Evolutionary conservation across 2,113 vertebrate species (phyloP).

Genomic region (Cichladusa arquata): DNA sequence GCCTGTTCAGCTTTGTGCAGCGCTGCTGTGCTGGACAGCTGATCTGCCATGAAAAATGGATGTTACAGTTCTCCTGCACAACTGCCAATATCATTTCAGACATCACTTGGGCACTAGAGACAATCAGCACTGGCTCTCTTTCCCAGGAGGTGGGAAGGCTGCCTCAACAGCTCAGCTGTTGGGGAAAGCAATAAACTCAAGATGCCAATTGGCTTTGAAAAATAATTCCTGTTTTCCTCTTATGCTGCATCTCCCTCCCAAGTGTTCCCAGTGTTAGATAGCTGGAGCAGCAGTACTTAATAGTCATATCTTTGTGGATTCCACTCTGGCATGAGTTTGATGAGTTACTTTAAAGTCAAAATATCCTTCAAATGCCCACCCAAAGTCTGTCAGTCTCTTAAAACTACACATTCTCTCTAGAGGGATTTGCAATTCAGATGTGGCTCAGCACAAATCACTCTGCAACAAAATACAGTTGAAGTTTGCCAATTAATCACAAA

Average conservation of each 20-base stretch:
- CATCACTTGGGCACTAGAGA: neutral
- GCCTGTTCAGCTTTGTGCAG: neutral
- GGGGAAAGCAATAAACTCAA: neutral
- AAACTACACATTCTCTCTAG: neutral
- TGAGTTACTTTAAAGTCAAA: slow-evolving; percentile 14
- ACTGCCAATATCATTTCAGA: neutral
- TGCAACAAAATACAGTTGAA: neutral
- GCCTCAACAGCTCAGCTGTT: neutral
- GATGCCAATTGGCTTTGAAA: neutral
- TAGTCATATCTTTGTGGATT: neutral
- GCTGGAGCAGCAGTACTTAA: neutral
- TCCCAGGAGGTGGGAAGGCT: neutral
- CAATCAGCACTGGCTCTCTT: neutral
- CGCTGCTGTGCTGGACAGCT: neutral
- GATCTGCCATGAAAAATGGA: neutral
- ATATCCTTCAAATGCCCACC: slow-evolving; percentile 22
- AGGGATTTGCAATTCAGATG: neutral
- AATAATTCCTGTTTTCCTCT: neutral
- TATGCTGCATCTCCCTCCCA: neutral
- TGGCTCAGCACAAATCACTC: neutral
- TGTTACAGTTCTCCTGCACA: neutral
- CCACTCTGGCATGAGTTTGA: neutral
- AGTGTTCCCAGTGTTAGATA: neutral
- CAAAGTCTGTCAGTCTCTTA: neutral
- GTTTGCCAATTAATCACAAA: neutral